Conservation (phyloP, 1,140 invertebrate genomes). For the Drosophila repletoides region DNA sequence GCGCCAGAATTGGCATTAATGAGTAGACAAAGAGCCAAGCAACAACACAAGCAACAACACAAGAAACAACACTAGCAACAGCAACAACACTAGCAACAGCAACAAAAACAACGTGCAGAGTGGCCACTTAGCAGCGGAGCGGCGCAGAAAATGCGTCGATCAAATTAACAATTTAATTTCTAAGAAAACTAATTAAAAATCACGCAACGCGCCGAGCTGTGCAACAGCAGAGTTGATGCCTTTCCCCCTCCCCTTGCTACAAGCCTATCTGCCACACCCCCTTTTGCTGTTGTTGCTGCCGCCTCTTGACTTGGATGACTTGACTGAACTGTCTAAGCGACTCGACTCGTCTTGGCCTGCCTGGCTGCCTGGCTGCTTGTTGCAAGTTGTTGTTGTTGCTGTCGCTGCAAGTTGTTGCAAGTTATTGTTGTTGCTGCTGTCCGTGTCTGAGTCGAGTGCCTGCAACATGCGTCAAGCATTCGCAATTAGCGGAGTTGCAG, state of each 20-base stretch:
- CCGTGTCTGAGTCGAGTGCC: slow-evolving; percentile 67
- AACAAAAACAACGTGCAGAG: slow-evolving; percentile 52
- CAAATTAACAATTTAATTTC: slow-evolving; percentile 82
- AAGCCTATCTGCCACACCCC: no score
- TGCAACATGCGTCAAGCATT: slow-evolving; percentile 80
- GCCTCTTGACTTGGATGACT: slow-evolving; percentile 45
- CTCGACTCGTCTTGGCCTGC: slow-evolving; percentile 16
- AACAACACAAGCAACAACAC: slow-evolving; percentile 23
- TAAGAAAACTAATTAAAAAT: slow-evolving; percentile 82
- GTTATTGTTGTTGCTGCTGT: slow-evolving; percentile 16
- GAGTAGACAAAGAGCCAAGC: slow-evolving; percentile 68
- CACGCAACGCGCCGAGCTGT: slow-evolving; percentile 58
- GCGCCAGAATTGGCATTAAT: slow-evolving; percentile 78
- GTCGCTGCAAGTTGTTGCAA: background rate
- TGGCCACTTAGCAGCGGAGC: slow-evolving; percentile 65
- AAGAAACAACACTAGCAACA: slow-evolving; percentile 5
- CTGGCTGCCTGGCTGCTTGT: slow-evolving; percentile 1
- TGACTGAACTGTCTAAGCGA: slow-evolving; percentile 67
- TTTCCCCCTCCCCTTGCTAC: background rate
- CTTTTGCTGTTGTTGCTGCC: no score
- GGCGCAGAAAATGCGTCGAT: slow-evolving; percentile 73
- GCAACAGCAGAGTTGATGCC: slow-evolving; percentile 33
- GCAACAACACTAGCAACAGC: background rate
- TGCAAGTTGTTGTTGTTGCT: slow-evolving; percentile 10
- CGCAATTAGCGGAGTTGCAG: slow-evolving; percentile 74